Evolutionary conservation across 2,888 invertebrate species (phyloP), one percentile per base, ranked within the genome.

Genomic region (Drosophila anomalata): DNA sequence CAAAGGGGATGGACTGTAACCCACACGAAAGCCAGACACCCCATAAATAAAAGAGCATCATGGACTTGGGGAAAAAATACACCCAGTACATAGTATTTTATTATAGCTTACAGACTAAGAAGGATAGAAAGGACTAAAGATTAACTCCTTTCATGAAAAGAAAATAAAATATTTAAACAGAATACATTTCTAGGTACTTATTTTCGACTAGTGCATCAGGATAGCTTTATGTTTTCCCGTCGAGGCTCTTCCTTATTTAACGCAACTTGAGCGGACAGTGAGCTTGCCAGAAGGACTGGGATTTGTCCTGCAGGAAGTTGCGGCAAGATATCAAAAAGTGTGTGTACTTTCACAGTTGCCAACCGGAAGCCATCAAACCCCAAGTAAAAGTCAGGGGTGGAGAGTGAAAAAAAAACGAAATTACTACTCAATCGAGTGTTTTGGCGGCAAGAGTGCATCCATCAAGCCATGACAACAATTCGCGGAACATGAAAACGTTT

Each of bases 401-500:
- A 29, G 48, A 5, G 5, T 12, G 36, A n/a, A 14, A 22, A 9
- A 2, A 7, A 9, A 22, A 17, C n/a, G 48, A 24, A 11, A 36
- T 47, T 42, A 70, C 63, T 70, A 56, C 63, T 71, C 71, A 56
- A 71, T 71, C 53, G 54, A 65, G 65, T 63, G 65, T 63, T 65
- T 70, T 61, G 55, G 51, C 46, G 50, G 44, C 41, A 55, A 70
- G 55, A 63, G 55, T 70, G 84, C 84, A 81, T 81, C 81, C 76
- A 81, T 81, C 84, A 79, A 70, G 60, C 42, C 67, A 66, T 75
- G 81, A 81, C 81, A 84, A 73, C 67, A 41, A 57, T 60, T 57
- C 22, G 72, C 63, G 67, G 52, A 26, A 77, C 77, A 73, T 69
- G 75, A 66, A 81, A 81, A 77, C 65, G 71, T 73, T 84, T 73